Conservation (phyloP, 2,888 invertebrate species). For the Leptinotarsa juncta region DNA sequence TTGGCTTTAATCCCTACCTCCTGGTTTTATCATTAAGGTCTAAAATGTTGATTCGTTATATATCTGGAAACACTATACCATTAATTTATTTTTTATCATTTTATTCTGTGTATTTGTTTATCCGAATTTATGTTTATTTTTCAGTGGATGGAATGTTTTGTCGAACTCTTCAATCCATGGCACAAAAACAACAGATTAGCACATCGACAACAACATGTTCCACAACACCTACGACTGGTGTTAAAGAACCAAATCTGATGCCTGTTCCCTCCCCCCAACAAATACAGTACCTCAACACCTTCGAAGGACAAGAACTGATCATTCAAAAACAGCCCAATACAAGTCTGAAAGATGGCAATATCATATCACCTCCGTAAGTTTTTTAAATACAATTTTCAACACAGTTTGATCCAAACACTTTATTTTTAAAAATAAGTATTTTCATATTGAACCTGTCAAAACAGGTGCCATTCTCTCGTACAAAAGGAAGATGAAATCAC, state of each 20-base stretch:
- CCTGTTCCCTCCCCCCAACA: constrained; percentile 97
- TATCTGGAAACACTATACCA: no score
- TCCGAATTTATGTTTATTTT: constrained; percentile 20
- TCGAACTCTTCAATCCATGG: constrained; percentile 73
- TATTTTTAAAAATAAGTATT: not conserved
- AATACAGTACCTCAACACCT: constrained; percentile 94
- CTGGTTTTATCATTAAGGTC: no score
- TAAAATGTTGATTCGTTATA: no score
- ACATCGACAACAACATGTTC: constrained; percentile 62
- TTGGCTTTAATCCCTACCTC: no score
- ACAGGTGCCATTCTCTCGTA: no score
- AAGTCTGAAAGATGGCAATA: constrained; percentile 82
- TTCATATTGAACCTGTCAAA: not conserved
- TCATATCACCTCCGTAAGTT: constrained; percentile 81
- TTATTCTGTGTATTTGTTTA: no score
- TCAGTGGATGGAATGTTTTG: constrained; percentile 74
- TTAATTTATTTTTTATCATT: no score
- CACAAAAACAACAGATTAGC: constrained; percentile 69
- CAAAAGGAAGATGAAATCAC: no score
- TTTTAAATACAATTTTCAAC: not conserved
- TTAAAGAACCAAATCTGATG: constrained; percentile 90
- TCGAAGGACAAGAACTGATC: constrained; percentile 95
- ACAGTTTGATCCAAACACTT: not conserved
- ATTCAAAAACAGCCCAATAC: constrained; percentile 97
- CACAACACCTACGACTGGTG: constrained; percentile 56